These are phyloP conservation scores for Ceratosolen fusciceps DNA, from an alignment of 1,140 invertebrate species.

Conservation along the genomic window DNA sequence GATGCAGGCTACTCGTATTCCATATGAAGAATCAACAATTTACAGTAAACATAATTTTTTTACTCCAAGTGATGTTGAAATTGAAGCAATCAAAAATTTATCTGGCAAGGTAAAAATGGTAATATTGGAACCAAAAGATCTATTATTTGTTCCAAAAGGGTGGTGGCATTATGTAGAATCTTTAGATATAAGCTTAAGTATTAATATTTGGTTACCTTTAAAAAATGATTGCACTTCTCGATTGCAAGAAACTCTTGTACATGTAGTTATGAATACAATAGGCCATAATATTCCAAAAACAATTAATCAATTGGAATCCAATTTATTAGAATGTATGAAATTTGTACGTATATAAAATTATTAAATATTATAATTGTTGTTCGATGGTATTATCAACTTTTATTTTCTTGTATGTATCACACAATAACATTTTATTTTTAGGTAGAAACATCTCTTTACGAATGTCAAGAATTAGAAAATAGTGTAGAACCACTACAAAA, in stretches of 20 bases:
- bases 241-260: slow-evolving; percentile 68
- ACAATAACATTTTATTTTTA: slow-evolving; percentile 49
- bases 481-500: slow-evolving; percentile 9
- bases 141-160: slow-evolving; percentile 87
- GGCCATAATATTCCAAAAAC: slow-evolving; percentile 53
- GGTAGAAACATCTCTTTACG: slow-evolving; percentile 56
- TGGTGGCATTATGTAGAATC: slow-evolving; percentile 99
- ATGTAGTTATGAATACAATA: slow-evolving; percentile 63
- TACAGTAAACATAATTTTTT: slow-evolving; percentile 90
- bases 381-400: neutral
- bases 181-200: slow-evolving; percentile 79
- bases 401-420: neutral
- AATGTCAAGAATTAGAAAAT: slow-evolving; percentile 52
- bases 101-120: slow-evolving; percentile 69
- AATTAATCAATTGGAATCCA: slow-evolving; percentile 49
- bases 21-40: slow-evolving; percentile 97
- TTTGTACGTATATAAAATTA: slow-evolving; percentile 60
- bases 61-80: slow-evolving; percentile 71
- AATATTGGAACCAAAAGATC: slow-evolving; percentile 85
- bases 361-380: too few species aligned
- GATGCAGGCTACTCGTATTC: slow-evolving; percentile 87
- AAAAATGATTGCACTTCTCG: slow-evolving; percentile 70
- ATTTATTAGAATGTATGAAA: slow-evolving; percentile 55
- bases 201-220: slow-evolving; percentile 91
- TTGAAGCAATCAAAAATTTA: slow-evolving; percentile 53